phyloP scores from a whole-genome alignment of 53 echinoderm and acorn worm genomes.

The Mesocentrotus franciscanus region DNA sequence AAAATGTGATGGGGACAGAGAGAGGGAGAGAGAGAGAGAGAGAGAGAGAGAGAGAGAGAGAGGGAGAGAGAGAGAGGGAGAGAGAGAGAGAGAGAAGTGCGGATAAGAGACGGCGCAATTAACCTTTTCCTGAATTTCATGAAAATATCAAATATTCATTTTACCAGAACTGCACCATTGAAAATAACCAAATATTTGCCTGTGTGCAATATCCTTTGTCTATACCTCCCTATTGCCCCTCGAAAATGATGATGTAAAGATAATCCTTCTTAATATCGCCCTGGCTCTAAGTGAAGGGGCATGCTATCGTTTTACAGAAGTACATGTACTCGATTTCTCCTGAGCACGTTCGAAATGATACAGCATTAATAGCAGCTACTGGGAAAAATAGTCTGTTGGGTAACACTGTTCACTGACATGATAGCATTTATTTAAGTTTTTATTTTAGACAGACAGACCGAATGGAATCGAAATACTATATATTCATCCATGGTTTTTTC shows the following conservation, averaged over 20 bases:
- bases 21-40: constrained; percentile 14
- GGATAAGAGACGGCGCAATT: background rate
- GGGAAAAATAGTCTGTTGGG: background rate
- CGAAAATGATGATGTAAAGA: background rate
- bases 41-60: background rate
- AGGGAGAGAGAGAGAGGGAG: background rate
- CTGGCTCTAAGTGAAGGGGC: background rate
- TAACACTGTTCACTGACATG: background rate
- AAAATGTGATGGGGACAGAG: background rate
- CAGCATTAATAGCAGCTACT: background rate
- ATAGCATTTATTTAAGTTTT: background rate
- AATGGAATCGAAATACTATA: background rate
- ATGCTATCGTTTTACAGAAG: background rate
- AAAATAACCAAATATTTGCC: background rate
- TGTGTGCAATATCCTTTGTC: background rate
- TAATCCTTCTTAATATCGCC: background rate
- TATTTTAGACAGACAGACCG: background rate
- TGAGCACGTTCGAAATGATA: background rate
- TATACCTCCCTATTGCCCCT: background rate
- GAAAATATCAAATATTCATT: background rate
- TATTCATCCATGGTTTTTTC: background rate
- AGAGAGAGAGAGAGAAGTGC: background rate
- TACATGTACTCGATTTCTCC: background rate
- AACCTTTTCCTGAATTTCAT: background rate
- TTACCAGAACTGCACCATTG: background rate